Evolutionary conservation across 2,113 vertebrate genomes (phyloP).

Genomic region (Phalacrocorax pelagicus): DNA sequence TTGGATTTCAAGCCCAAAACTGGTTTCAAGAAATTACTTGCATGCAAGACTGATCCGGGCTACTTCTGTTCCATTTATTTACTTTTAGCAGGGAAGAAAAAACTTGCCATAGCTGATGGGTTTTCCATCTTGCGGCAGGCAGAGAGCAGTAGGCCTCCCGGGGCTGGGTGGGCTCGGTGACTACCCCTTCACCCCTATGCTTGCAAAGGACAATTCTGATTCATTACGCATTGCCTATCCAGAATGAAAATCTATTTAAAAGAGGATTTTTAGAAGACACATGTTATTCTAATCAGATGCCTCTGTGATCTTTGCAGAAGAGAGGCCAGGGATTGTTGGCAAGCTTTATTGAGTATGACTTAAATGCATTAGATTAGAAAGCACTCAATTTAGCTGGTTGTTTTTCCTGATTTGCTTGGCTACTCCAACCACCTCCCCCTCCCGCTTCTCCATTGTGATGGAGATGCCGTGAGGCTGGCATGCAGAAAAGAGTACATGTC

Average conservation of each 20-base stretch:
- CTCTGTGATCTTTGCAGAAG: conserved; percentile 27
- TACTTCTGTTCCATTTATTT: background rate
- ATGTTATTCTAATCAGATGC: conserved; percentile 9
- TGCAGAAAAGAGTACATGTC: conserved; percentile 33
- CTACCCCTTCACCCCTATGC: background rate
- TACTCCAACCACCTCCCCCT: conserved; percentile 3
- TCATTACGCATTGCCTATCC: background rate
- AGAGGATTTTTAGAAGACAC: conserved; percentile 39
- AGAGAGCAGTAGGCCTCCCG: background rate
- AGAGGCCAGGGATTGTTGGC: conserved; percentile 10
- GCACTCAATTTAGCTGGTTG: conserved; percentile 54
- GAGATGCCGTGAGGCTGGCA: background rate
- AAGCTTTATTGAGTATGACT: conserved; percentile 59
- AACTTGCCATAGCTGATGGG: background rate
- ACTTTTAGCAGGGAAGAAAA: background rate
- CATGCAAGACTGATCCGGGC: background rate
- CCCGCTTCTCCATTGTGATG: background rate
- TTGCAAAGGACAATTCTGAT: background rate
- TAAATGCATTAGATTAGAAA: conserved; percentile 67
- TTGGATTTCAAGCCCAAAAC: background rate
- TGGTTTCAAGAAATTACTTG: background rate
- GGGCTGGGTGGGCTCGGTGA: background rate
- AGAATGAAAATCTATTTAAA: background rate
- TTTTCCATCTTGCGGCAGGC: background rate
- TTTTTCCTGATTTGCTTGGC: conserved; percentile 58